phyloP scores from a whole-genome alignment of 2,888 invertebrate genomes.

The Linyphia triangularis region DNA sequence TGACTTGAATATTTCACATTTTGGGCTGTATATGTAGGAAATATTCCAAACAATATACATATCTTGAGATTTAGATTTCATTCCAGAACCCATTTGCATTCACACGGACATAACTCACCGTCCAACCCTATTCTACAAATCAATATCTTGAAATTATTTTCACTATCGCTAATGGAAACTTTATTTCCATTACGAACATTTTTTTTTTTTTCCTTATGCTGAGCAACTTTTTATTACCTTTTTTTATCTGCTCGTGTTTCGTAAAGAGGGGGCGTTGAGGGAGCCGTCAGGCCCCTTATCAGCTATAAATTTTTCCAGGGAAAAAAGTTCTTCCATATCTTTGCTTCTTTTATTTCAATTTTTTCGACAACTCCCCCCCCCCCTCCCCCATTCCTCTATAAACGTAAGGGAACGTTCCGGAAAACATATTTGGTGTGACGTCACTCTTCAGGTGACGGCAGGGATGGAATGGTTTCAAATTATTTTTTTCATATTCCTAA shows the following conservation, averaged over 20 bases:
- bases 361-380: neutral
- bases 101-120: neutral
- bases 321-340: constrained; percentile 55
- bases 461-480: neutral
- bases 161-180: constrained; percentile 67
- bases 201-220: constrained; percentile 8
- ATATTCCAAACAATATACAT: no score
- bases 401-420: constrained; percentile 44
- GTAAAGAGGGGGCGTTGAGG: constrained; percentile 4
- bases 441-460: constrained; percentile 41
- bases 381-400: neutral
- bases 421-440: constrained; percentile 64
- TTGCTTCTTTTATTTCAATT: constrained; percentile 29
- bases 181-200: constrained; percentile 60
- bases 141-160: constrained; percentile 62
- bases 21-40: no score
- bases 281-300: constrained; percentile 46
- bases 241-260: constrained; percentile 44
- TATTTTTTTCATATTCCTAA: constrained; percentile 25
- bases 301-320: constrained; percentile 53
- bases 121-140: constrained; percentile 2
- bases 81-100: neutral
- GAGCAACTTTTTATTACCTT: constrained; percentile 34
- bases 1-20: no score
- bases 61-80: neutral